phyloP scores from a whole-genome alignment of 2,888 invertebrate genomes.

The Candidula unifasciata region DNA sequence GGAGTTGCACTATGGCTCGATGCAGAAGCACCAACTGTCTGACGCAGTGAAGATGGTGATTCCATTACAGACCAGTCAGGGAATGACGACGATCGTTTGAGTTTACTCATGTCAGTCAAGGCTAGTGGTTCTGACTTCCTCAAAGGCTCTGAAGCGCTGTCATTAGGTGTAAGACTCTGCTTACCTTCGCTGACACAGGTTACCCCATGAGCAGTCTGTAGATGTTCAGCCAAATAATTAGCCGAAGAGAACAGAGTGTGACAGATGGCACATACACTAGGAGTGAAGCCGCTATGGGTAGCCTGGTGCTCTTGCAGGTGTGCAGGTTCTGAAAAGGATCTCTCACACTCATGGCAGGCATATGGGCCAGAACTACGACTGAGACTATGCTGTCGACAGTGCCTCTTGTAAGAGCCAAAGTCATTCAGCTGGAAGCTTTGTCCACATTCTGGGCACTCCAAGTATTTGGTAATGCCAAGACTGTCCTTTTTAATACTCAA shows the following conservation, averaged over 20 bases:
- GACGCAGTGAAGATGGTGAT: background rate
- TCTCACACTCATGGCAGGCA: conserved; percentile 62
- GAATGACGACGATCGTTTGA: background rate
- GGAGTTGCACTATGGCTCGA: background rate
- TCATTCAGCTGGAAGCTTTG: conserved; percentile 73
- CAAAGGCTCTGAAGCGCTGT: background rate
- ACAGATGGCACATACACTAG: conserved; percentile 56
- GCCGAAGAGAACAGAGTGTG: conserved; percentile 52
- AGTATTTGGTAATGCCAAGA: conserved; percentile 60
- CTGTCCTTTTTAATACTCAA: background rate
- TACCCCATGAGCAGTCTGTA: conserved; percentile 48
- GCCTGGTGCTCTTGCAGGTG: conserved; percentile 59
- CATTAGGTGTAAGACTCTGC: background rate
- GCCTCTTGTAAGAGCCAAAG: conserved; percentile 74
- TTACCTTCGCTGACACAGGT: background rate
- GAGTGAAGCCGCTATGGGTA: conserved; percentile 48
- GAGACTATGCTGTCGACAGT: conserved; percentile 69
- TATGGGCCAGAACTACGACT: conserved; percentile 56
- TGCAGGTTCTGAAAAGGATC: conserved; percentile 61
- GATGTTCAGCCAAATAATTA: conserved; percentile 46
- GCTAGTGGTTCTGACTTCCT: conserved; percentile 1
- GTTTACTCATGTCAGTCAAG: background rate
- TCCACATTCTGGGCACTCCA: conserved; percentile 71
- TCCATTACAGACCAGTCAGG: background rate
- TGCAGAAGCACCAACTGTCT: background rate